phyloP scores from a whole-genome alignment of 2,888 invertebrate species.

The Pandemis corylana region DNA sequence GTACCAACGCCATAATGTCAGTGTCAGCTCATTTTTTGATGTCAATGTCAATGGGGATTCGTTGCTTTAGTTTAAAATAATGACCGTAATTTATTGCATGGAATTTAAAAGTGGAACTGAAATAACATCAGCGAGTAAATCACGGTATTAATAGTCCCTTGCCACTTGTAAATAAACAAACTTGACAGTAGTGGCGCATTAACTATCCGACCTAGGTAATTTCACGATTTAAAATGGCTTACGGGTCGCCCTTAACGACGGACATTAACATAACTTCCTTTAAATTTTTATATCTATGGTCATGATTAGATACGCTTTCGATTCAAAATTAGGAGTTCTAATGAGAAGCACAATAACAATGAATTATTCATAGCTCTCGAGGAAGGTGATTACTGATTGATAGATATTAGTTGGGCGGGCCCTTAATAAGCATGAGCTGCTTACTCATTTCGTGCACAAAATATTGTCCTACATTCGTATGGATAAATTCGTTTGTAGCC shows the following conservation, averaged over 20 bases:
- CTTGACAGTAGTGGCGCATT: constrained; percentile 34
- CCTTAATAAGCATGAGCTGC: constrained; percentile 35
- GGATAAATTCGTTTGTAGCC: constrained; percentile 32
- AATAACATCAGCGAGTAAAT: constrained; percentile 33
- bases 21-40: constrained; percentile 47
- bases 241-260: constrained; percentile 19
- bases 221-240: constrained; percentile 22
- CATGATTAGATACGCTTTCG: constrained; percentile 66
- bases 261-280: constrained; percentile 36
- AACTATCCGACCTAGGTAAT: constrained; percentile 24
- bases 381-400: constrained; percentile 56
- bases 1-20: constrained; percentile 44
- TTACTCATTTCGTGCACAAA: constrained; percentile 37
- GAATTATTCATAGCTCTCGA: constrained; percentile 61
- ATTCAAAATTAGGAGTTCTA: constrained; percentile 59
- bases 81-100: constrained; percentile 30
- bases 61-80: constrained; percentile 36
- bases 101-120: constrained; percentile 31
- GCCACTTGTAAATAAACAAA: constrained; percentile 34
- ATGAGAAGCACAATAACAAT: constrained; percentile 59
- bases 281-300: constrained; percentile 43
- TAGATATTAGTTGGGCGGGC: constrained; percentile 53
- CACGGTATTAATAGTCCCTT: constrained; percentile 34
- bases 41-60: constrained; percentile 29
- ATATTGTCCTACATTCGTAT: constrained; percentile 31